These are phyloP conservation scores for Coboldia fuscipes DNA, from an alignment of 1,140 invertebrate genomes.

Conservation along the genomic window DNA sequence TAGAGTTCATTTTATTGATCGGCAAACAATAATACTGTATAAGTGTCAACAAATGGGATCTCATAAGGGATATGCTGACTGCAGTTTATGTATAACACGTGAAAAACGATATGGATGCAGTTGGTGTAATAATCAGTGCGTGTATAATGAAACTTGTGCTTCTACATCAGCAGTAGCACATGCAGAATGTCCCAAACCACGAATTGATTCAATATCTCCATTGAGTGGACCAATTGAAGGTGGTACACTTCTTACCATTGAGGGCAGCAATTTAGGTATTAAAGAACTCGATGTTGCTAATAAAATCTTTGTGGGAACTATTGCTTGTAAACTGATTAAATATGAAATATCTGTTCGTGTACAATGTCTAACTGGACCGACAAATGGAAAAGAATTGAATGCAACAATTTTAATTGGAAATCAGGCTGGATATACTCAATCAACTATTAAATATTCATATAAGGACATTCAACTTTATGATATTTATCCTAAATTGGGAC, in stretches of 20 bases:
- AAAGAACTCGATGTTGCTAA: constrained; percentile 74
- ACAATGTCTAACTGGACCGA: constrained; percentile 66
- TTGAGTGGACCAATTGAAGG: constrained; percentile 87
- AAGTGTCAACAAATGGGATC: constrained; percentile 87
- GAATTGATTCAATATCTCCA: constrained; percentile 87
- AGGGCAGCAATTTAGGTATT: constrained; percentile 86
- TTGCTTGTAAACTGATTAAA: constrained; percentile 67
- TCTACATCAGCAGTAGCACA: constrained; percentile 29
- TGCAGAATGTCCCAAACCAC: constrained; percentile 71
- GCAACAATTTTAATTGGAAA: constrained; percentile 76
- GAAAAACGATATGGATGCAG: constrained; percentile 74
- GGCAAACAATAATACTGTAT: constrained; percentile 72
- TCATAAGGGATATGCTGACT: constrained; percentile 78
- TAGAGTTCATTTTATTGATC: constrained; percentile 76
- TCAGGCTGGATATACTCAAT: constrained; percentile 70
- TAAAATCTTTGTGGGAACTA: constrained; percentile 77
- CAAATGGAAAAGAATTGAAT: constrained; percentile 46
- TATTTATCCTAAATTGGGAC: constrained; percentile 68
- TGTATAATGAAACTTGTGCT: constrained; percentile 59
- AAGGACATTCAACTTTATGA: constrained; percentile 64
- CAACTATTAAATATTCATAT: constrained; percentile 73
- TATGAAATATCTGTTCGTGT: constrained; percentile 85
- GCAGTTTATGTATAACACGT: constrained; percentile 78
- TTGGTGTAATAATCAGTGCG: constrained; percentile 78
- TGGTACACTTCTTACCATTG: constrained; percentile 85